Evolutionary conservation across 2,113 vertebrate species (phyloP), one percentile per base, ranked within the genome.

Genomic region (Orientallactaga bullata): DNA sequence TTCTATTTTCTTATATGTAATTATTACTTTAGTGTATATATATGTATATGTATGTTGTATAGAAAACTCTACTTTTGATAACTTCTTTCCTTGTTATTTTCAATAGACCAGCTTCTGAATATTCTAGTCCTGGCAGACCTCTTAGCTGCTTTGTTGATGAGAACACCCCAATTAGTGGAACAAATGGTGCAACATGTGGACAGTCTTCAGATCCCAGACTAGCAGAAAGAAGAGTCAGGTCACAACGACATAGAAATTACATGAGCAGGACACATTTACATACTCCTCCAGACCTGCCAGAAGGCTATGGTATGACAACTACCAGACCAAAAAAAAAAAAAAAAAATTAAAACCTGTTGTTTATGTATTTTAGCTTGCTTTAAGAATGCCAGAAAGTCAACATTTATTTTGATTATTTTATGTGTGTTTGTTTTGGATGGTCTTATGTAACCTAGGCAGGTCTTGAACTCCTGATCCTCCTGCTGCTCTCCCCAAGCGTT

Each of bases 181-280:
- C 99, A 8, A 99, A 99, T 7, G 99, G 99, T 58, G 99, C 99
- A 0, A 99, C 99, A 47, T 99, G 98, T 16, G 98, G 98, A 84
- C 99, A 99, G 88, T 98, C 97, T 0, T 98, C 98, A 0, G 99
- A 99, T 78, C 99, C 98, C 58, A 98, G 99, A 60, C 94, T 99
- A 92, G 98, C 98, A 5, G 99, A 99, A 97, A 98, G 99, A 89
- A 98, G 99, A 90, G 99, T 99, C 78, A 98, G 99, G 90, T 99
- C 99, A 2, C 99, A 99, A 94, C 97, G 99, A 76, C 99, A 99
- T 97, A 98, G 99, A 76, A 99, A 99, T 98, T 99, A 99, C 98
- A 99, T 99, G 99, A 99, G 99, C 98, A 98, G 99, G 90, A 99
- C 99, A 18, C 99, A 99, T 96, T 98, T 99, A 94, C 99, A 99